A percentile compares a stretch with the other conserved stretches of the same genome.
These are phyloP conservation scores for Oppia nitens DNA, from an alignment of 1,140 invertebrate genomes.

Conservation along the genomic window DNA sequence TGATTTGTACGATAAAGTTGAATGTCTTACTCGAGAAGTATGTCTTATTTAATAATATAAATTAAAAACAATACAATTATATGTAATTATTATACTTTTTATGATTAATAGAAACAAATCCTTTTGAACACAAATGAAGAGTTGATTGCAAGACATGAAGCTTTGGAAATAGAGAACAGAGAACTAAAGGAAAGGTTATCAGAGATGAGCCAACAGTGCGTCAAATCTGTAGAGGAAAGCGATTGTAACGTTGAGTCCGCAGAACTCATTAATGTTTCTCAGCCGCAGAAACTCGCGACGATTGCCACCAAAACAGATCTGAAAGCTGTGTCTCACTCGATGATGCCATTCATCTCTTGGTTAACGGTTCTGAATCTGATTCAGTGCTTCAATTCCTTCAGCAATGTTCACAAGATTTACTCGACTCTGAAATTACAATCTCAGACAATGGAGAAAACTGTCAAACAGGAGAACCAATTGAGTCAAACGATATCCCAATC, in stretches of 20 bases:
- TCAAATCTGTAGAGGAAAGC: neutral
- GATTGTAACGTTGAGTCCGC: neutral
- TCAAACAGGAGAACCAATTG: neutral
- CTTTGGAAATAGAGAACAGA: neutral
- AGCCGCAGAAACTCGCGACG: neutral
- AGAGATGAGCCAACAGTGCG: neutral
- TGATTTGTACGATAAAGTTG: too few relatives aligned
- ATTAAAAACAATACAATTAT: too few relatives aligned
- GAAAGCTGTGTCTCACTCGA: neutral
- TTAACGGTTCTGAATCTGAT: neutral
- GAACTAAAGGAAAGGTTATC: neutral
- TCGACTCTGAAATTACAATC: neutral
- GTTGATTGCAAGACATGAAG: neutral
- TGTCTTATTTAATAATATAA: too few relatives aligned
- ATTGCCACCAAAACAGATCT: neutral
- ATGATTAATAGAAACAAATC: conserved; percentile 44
- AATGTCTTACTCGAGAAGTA: too few relatives aligned
- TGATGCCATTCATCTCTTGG: neutral
- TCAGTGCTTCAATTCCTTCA: neutral
- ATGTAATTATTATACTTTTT: too few relatives aligned
- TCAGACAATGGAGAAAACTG: too few relatives aligned
- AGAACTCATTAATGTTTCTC: neutral
- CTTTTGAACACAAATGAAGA: neutral
- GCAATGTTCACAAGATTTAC: neutral
- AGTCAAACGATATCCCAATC: neutral